These are phyloP conservation scores for Furcula furcula DNA, from an alignment of 2,888 invertebrate genomes.

Conservation along the genomic window DNA sequence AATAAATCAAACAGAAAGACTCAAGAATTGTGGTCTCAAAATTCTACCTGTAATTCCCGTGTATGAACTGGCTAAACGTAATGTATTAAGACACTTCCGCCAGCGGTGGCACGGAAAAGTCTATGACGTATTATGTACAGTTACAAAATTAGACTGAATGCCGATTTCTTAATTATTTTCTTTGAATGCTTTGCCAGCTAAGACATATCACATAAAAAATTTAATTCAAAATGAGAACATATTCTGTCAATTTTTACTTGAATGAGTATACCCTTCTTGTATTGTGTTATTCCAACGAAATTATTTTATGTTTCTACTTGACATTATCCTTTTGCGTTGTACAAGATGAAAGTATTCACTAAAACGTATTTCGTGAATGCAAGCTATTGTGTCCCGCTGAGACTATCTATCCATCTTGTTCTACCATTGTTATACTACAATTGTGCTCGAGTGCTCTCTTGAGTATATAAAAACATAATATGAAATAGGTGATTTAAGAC, in stretches of 20 bases:
- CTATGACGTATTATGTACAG: too few species aligned
- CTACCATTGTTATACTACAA: neutral
- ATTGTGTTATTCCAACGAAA: neutral
- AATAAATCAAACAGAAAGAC: too few species aligned
- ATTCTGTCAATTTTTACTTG: neutral
- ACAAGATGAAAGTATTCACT: slow-evolving; percentile 2
- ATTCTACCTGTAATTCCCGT: too few species aligned
- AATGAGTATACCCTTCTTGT: neutral
- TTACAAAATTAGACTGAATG: too few species aligned
- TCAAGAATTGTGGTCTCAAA: too few species aligned
- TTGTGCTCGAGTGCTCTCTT: neutral
- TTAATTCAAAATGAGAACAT: too few species aligned
- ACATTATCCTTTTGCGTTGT: slow-evolving; percentile 1
- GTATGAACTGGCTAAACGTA: too few species aligned
- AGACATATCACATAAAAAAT: too few species aligned
- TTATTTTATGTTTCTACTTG: neutral
- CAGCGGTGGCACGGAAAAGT: too few species aligned
- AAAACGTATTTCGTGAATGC: slow-evolving; percentile 3
- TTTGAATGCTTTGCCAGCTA: too few species aligned
- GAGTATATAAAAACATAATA: neutral
- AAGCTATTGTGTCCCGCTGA: slow-evolving; percentile 1
- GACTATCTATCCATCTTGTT: slow-evolving; percentile 1
- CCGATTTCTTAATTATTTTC: too few species aligned
- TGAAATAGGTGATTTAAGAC: neutral
- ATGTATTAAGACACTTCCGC: too few species aligned